A percentile compares a stretch with the other conserved stretches of the same genome.
Conservation (phyloP, 2,888 invertebrate genomes). For the Trissolcus japonicus region DNA sequence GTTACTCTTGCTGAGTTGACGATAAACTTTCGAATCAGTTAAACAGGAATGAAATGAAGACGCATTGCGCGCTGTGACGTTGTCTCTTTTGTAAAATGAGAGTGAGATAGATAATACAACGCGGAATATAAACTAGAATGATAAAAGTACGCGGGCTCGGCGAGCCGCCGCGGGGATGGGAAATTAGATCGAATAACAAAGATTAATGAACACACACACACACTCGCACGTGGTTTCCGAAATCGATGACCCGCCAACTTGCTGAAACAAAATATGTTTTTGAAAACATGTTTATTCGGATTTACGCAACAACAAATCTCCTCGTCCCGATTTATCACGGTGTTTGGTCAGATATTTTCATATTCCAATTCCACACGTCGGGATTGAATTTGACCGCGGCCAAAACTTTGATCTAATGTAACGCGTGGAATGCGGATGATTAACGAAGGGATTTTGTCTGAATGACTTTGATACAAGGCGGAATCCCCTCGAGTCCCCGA, state of each 20-base stretch:
- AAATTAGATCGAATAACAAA: conserved; percentile 42
- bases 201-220: conserved; percentile 38
- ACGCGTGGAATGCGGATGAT: neutral
- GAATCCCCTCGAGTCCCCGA: conserved; percentile 19
- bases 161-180: conserved; percentile 35
- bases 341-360: no score
- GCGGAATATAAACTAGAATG: conserved; percentile 17
- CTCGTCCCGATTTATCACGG: no score
- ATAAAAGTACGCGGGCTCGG: conserved; percentile 13
- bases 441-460: neutral
- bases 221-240: no score
- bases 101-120: conserved; percentile 38
- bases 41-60: conserved; percentile 71
- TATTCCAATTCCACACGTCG: no score
- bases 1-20: conserved; percentile 68
- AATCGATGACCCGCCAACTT: neutral
- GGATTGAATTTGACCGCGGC: no score
- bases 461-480: conserved; percentile 4
- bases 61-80: conserved; percentile 62
- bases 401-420: no score
- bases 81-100: conserved; percentile 37
- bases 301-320: neutral
- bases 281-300: conserved; percentile 1
- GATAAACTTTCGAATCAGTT: conserved; percentile 73
- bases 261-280: neutral